A percentile compares a stretch with the other conserved stretches of the same genome.
These are phyloP conservation scores for Drosophila guanche DNA, from an alignment of 1,140 invertebrate species.

Conservation along the genomic window DNA sequence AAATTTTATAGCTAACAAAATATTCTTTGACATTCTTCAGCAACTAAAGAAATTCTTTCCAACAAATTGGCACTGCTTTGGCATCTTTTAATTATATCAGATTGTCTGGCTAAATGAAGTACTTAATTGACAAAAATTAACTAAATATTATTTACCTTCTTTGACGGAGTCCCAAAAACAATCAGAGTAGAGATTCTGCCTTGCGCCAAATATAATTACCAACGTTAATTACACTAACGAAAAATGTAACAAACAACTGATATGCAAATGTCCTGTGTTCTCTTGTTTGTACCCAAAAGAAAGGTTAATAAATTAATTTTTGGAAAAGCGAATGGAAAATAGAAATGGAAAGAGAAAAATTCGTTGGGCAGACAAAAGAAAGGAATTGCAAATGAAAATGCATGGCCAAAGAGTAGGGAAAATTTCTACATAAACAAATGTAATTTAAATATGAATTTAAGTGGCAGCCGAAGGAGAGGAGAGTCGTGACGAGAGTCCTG, in stretches of 20 bases:
- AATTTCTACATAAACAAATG: slow-evolving; percentile 61
- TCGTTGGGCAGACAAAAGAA: slow-evolving; percentile 40
- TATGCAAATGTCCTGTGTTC: slow-evolving; percentile 27
- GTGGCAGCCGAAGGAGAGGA: slow-evolving; percentile 39
- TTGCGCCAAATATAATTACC: slow-evolving; percentile 22
- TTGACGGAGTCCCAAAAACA: background rate
- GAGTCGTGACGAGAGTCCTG: slow-evolving; percentile 41
- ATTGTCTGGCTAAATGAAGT: no score
- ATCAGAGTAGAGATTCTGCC: no score
- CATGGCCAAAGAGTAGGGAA: slow-evolving; percentile 18
- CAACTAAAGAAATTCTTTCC: no score
- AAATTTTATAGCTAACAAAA: no score
- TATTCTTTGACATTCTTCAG: no score
- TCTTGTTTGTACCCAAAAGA: slow-evolving; percentile 17
- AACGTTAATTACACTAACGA: slow-evolving; percentile 23
- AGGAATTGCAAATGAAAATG: slow-evolving; percentile 47
- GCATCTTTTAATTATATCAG: no score
- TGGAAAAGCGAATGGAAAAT: slow-evolving; percentile 33
- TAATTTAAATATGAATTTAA: slow-evolving; percentile 80
- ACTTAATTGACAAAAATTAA: background rate
- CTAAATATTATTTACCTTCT: background rate
- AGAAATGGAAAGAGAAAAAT: slow-evolving; percentile 44
- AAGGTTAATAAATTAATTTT: slow-evolving; percentile 65
- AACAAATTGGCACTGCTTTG: no score
- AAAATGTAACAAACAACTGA: slow-evolving; percentile 36